These are phyloP conservation scores for Mesoligia furuncula DNA, from an alignment of 2,888 invertebrate species.

Conservation along the genomic window DNA sequence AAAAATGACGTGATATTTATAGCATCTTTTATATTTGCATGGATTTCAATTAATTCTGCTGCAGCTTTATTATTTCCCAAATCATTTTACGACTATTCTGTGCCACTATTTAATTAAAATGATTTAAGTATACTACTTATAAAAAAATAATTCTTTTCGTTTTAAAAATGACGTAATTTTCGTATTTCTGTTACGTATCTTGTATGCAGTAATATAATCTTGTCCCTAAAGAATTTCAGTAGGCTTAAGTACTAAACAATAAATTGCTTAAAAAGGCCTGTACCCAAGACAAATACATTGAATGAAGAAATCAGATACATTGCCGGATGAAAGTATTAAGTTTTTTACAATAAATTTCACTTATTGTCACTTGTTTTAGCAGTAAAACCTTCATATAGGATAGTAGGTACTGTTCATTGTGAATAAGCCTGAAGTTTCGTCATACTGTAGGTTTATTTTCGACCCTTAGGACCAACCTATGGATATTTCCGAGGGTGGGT, in stretches of 20 bases:
- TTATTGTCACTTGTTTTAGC: slow-evolving; percentile 32
- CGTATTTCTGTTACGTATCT: not conserved
- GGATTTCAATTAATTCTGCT: not conserved
- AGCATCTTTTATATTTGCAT: not conserved
- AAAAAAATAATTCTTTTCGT: not conserved
- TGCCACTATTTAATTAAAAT: not conserved
- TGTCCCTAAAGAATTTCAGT: slow-evolving; percentile 27
- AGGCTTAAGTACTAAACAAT: slow-evolving; percentile 32
- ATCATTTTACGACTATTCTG: not conserved
- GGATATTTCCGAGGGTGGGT: not conserved
- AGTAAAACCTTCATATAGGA: not conserved
- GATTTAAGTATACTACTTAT: not conserved
- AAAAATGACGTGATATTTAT: not conserved
- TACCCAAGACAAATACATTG: not conserved
- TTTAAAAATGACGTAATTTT: slow-evolving; percentile 15
- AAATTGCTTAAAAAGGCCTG: slow-evolving; percentile 24
- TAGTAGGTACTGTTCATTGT: not conserved
- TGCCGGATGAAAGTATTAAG: slow-evolving; percentile 8
- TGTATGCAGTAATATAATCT: slow-evolving; percentile 21
- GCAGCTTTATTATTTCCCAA: not conserved
- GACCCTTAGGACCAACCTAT: not conserved
- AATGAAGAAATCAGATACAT: slow-evolving; percentile 48
- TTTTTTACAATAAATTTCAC: slow-evolving; percentile 43
- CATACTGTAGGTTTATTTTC: slow-evolving; percentile 2
- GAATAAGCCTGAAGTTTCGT: slow-evolving; percentile 5